Conservation (phyloP, 2,113 vertebrate genomes). For the Tenebrosternarchus preto region DNA sequence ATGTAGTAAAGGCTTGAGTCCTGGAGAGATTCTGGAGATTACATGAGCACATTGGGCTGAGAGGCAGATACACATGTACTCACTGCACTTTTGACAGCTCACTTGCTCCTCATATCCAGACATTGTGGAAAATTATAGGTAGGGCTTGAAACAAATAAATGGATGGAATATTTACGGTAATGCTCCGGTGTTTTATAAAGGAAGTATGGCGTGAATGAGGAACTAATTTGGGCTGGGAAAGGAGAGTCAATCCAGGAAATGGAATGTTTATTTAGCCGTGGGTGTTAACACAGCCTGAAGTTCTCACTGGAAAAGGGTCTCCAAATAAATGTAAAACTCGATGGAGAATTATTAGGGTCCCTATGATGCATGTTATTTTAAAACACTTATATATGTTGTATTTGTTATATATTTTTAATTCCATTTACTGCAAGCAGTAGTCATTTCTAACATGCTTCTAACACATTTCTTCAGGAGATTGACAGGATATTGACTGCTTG, state of each 20-base stretch:
- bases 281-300: constrained; percentile 56
- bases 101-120: neutral
- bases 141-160: neutral
- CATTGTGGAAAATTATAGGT: neutral
- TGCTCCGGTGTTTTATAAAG: constrained; percentile 21
- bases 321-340: neutral
- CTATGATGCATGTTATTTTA: neutral
- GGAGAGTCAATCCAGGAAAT: constrained; percentile 63
- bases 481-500: neutral
- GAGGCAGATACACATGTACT: constrained; percentile 16
- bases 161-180: neutral
- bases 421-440: neutral
- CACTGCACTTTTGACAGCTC: neutral
- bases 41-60: constrained; percentile 5
- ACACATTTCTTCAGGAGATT: neutral
- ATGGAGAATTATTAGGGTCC: neutral
- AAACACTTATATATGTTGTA: no score
- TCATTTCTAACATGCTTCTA: neutral
- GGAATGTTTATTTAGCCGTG: constrained; percentile 67
- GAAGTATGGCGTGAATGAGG: neutral
- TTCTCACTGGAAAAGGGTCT: constrained; percentile 66
- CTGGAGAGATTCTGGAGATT: constrained; percentile 23
- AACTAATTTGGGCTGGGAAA: constrained; percentile 24
- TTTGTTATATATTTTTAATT: no score
- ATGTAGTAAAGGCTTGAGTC: constrained; percentile 35